Conservation (phyloP, 2,797 vertebrate species). For the Babyrousa celebensis region DNA sequence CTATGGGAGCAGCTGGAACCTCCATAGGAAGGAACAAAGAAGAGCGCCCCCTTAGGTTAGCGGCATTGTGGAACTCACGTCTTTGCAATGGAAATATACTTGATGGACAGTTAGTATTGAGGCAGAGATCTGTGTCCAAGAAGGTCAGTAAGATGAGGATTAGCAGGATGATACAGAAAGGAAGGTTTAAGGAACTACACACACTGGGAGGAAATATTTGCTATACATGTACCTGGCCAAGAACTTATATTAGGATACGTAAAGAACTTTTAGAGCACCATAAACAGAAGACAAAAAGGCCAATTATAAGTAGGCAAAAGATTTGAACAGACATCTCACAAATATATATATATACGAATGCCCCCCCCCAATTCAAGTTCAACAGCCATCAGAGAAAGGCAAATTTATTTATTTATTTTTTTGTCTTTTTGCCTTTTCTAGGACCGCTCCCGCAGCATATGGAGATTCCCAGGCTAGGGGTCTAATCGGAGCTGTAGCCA, state of each 20-base stretch:
- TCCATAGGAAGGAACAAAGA: background rate
- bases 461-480: no score
- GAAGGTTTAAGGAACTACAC: background rate
- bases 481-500: no score
- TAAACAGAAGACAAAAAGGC: background rate
- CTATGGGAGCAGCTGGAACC: background rate
- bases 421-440: no score
- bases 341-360: background rate
- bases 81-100: background rate
- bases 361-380: background rate
- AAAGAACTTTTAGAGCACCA: background rate
- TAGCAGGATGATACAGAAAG: background rate
- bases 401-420: background rate
- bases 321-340: background rate
- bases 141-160: background rate
- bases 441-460: no score
- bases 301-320: slow-evolving; percentile 18
- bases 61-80: background rate
- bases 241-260: background rate
- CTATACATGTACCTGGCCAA: background rate
- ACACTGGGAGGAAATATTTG: background rate
- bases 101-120: background rate
- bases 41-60: background rate
- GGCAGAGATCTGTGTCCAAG: background rate
- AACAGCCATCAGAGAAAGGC: slow-evolving; percentile 19